These are phyloP conservation scores for Phalacrocorax carbo DNA, from an alignment of 2,113 vertebrate genomes.

Conservation along the genomic window DNA sequence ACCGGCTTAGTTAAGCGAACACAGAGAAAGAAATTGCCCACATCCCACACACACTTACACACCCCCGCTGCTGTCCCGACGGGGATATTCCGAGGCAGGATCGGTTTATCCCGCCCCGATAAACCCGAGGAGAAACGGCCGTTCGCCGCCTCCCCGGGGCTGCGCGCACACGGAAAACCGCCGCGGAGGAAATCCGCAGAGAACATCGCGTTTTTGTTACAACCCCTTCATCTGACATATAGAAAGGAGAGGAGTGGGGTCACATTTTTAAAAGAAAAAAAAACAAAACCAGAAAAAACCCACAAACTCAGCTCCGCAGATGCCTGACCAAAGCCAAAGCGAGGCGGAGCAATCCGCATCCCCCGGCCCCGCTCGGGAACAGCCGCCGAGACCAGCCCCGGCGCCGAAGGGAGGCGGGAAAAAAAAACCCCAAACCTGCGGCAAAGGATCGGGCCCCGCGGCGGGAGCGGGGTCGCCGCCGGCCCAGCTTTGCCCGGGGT, in stretches of 20 bases:
- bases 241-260: neutral
- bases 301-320: neutral
- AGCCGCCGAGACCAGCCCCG: neutral
- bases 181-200: neutral
- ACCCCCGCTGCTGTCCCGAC: neutral
- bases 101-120: neutral
- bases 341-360: neutral
- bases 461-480: neutral
- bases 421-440: fast-evolving
- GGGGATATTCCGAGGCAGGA: neutral
- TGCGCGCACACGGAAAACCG: neutral
- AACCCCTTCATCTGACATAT: neutral
- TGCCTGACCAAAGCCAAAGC: neutral
- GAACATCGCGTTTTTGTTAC: neutral
- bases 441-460: neutral
- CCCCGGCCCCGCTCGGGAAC: neutral
- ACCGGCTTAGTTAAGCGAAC: neutral
- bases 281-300: too few relatives aligned
- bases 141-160: neutral
- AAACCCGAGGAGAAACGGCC: neutral
- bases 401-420: fast-evolving
- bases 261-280: neutral
- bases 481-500: neutral
- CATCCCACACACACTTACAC: neutral
- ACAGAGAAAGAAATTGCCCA: neutral